Evolutionary conservation across 2,113 vertebrate species (phyloP).

Genomic region (cat (Felis catus)): F.catus_Fca126_mat1.0 CM031422.1:33746001-33746500

Average conservation of each 20-base stretch:
- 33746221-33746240: neutral
- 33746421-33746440: neutral
- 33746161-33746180: neutral
- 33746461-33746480: neutral
- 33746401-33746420: neutral
- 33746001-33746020: neutral
- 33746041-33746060: neutral
- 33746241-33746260: neutral
- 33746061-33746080: neutral
- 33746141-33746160: neutral
- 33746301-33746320: neutral
- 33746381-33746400: neutral
- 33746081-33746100: neutral
- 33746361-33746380: neutral
- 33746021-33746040: neutral
- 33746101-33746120: neutral
- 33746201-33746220: neutral
- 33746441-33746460: neutral
- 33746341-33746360: neutral
- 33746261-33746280: neutral
- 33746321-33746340: neutral
- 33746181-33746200: neutral
- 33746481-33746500: neutral
- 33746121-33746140: neutral
- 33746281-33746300: neutral